A percentile compares a stretch with the other conserved stretches of the same genome.
These are phyloP conservation scores for Periplaneta americana DNA, from an alignment of 1,140 invertebrate species.

Conservation along the genomic window DNA sequence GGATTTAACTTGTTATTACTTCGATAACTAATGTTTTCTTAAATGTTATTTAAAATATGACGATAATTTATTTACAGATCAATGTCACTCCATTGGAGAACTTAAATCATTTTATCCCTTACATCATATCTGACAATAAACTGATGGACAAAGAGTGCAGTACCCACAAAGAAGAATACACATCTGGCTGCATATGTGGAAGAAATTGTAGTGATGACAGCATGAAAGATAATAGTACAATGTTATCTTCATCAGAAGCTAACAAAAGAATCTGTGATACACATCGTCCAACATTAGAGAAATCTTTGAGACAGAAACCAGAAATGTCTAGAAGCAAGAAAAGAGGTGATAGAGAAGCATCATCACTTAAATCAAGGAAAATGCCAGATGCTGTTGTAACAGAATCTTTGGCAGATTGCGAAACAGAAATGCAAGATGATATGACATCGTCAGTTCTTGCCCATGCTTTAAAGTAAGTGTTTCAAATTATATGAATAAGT, in stretches of 20 bases:
- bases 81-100: neutral
- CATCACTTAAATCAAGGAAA: neutral
- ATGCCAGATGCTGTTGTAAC: neutral
- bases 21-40: too few relatives aligned
- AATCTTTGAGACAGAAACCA: neutral
- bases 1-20: too few relatives aligned
- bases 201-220: too few relatives aligned
- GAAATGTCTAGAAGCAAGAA: neutral
- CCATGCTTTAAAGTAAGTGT: neutral
- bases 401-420: neutral
- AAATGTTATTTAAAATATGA: too few relatives aligned
- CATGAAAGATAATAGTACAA: neutral
- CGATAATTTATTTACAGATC: conserved; percentile 5
- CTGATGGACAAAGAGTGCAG: neutral
- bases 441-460: neutral
- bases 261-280: neutral
- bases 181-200: neutral
- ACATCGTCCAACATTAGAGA: neutral
- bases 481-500: too few relatives aligned
- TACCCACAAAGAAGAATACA: too few relatives aligned
- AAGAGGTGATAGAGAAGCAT: neutral
- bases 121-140: neutral
- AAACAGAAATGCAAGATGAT: neutral
- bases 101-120: neutral
- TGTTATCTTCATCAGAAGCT: neutral